These are phyloP conservation scores for Trachymyrmex septentrionalis DNA, from an alignment of 1,140 invertebrate species.

Conservation along the genomic window DNA sequence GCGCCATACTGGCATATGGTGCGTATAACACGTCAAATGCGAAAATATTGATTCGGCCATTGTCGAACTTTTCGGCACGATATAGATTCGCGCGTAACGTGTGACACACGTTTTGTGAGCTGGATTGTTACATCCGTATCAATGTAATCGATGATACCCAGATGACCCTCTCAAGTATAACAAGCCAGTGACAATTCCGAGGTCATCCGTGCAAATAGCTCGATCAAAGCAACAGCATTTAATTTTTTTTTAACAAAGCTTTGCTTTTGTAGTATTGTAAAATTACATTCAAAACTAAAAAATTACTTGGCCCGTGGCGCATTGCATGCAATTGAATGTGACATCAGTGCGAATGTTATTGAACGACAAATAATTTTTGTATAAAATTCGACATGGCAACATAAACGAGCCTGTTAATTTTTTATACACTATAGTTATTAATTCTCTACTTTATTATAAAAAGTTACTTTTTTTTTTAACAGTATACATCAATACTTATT, in stretches of 20 bases:
- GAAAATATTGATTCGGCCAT: slow-evolving; percentile 58
- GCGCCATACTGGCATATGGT: not conserved
- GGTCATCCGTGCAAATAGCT: slow-evolving; percentile 8
- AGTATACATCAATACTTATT: not conserved
- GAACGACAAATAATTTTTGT: slow-evolving; percentile 8
- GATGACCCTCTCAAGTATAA: slow-evolving; percentile 55
- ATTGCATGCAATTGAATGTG: slow-evolving; percentile 18
- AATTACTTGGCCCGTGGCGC: slow-evolving; percentile 4
- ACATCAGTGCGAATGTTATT: slow-evolving; percentile 11
- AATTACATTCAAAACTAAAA: slow-evolving; percentile 24
- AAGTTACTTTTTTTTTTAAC: too few species aligned
- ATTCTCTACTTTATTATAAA: slow-evolving; percentile 14
- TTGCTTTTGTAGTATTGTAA: slow-evolving; percentile 29
- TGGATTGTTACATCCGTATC: slow-evolving; percentile 30
- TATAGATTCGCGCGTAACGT: not conserved
- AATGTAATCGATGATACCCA: slow-evolving; percentile 55
- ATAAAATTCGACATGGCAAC: slow-evolving; percentile 5
- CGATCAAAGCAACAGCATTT: slow-evolving; percentile 47
- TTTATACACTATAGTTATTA: not conserved
- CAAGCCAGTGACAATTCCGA: slow-evolving; percentile 44
- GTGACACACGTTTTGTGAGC: slow-evolving; percentile 12
- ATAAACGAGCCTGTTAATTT: not conserved
- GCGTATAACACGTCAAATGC: slow-evolving; percentile 47
- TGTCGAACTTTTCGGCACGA: slow-evolving; percentile 38
- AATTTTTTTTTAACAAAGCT: slow-evolving; percentile 38